Evolutionary conservation across 1,140 invertebrate genomes (phyloP).

Genomic region (Trichoplusia ni): DNA sequence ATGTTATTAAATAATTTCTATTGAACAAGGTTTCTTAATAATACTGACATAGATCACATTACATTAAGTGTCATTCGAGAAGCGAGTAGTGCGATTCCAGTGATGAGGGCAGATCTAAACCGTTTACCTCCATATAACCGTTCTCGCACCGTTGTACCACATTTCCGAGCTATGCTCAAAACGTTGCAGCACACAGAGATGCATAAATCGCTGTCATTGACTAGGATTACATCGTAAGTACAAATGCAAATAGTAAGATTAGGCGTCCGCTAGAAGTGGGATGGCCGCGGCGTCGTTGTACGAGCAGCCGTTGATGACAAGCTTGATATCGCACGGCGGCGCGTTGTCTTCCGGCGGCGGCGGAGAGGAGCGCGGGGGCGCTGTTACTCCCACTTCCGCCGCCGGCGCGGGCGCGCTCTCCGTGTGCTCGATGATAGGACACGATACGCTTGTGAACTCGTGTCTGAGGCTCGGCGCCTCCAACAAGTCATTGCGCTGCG

Average conservation of each 20-base stretch:
- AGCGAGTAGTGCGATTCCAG: background rate
- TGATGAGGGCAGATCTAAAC: background rate
- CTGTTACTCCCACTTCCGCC: too few species aligned
- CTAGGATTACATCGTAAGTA: slow-evolving; percentile 41
- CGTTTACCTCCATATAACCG: slow-evolving; percentile 2
- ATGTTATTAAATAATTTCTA: slow-evolving; percentile 82
- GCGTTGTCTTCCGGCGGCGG: background rate
- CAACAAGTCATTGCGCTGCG: slow-evolving; percentile 54
- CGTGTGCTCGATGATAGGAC: slow-evolving; percentile 70
- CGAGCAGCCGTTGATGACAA: slow-evolving; percentile 63
- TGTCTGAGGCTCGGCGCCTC: slow-evolving; percentile 67
- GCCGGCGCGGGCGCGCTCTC: slow-evolving; percentile 30
- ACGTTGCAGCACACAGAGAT: background rate
- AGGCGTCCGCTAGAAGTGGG: slow-evolving; percentile 69
- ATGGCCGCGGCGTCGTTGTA: slow-evolving; percentile 59
- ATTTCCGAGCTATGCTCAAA: slow-evolving; percentile 15
- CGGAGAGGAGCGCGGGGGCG: too few species aligned
- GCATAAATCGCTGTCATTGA: slow-evolving; percentile 38
- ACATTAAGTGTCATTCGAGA: slow-evolving; percentile 33
- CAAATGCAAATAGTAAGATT: slow-evolving; percentile 27
- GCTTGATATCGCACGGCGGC: slow-evolving; percentile 61
- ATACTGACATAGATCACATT: slow-evolving; percentile 78
- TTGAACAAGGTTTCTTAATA: slow-evolving; percentile 75
- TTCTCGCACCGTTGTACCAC: too few species aligned
- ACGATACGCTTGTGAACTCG: slow-evolving; percentile 73